phyloP scores from a whole-genome alignment of 2,113 vertebrate species.

The Ptychochromis oligacanthus region DNA sequence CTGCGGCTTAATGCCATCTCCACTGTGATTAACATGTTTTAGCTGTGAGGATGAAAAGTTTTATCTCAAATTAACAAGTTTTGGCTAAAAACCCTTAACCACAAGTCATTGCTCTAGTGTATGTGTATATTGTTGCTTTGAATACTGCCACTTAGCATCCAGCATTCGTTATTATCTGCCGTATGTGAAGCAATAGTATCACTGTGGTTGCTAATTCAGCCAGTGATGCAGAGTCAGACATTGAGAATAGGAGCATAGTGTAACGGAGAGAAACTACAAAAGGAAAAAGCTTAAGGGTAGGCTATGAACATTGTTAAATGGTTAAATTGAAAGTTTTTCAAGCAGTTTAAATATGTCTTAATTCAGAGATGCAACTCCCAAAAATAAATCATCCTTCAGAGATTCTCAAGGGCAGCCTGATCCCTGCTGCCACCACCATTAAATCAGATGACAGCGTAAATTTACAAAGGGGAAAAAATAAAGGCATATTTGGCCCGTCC shows the following conservation, averaged over 20 bases:
- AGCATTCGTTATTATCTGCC: constrained; percentile 25
- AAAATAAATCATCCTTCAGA: background rate
- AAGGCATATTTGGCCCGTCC: background rate
- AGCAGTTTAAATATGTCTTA: background rate
- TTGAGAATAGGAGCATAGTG: constrained; percentile 2
- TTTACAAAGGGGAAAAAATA: background rate
- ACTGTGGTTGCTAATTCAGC: constrained; percentile 54
- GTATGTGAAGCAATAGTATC: constrained; percentile 65
- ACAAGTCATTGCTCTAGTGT: background rate
- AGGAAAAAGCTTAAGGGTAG: constrained; percentile 27
- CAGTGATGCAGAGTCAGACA: constrained; percentile 30
- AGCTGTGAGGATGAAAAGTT: constrained; percentile 61
- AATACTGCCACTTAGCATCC: constrained; percentile 39
- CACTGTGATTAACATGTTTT: constrained; percentile 73
- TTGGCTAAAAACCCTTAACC: constrained; percentile 14
- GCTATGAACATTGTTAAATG: background rate
- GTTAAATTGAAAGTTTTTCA: background rate
- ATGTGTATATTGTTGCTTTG: constrained; percentile 25
- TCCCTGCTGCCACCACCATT: fast-evolving
- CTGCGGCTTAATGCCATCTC: constrained; percentile 55
- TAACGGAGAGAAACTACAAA: background rate
- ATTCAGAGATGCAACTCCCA: background rate
- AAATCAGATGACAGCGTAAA: background rate
- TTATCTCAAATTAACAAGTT: constrained; percentile 44
- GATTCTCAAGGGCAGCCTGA: background rate